Base-by-base conservation (phyloP, 1,140 invertebrate genomes). In the Hetaerina americana region DNA sequence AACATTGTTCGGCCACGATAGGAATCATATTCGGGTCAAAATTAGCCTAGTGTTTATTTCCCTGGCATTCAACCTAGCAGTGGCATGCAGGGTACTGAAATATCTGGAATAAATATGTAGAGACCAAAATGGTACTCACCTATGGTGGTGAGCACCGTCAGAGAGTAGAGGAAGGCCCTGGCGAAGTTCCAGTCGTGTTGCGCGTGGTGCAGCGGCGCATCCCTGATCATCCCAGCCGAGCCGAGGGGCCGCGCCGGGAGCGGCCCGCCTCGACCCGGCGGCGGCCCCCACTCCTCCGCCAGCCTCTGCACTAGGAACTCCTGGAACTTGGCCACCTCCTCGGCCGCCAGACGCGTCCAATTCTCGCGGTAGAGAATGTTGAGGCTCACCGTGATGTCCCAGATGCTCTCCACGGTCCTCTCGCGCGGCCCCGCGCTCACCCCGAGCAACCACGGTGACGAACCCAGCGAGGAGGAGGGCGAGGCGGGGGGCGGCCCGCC, bases 361-460 rank as follows among this genome's bases (percentile, higher is more conserved):
- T 97, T 97, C 79, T 96, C 93, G 76, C 92, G 90, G 81, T 97
- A 96, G 15, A 97, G 84, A 76, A 97, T 95, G 80, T 97, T 97
- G 68, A 97, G 84, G 70, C 89, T 91, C 75, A 94, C 92, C 15
- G 96, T 97, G 66, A 97, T 95, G 77, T 95, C 91, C 96, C 95
- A 98, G 74, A 97, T 92, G 78, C 90, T 92, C 79, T 92, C 90
- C 8, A 94, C 92, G 12, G 91, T 92, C 74, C 87, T 87, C 6
- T 88, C 85, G 74, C 91, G 84, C 0, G 88, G 87, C 73, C 91
- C 86, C 74, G 84, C 85, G 72, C 82, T 85, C 68, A 82, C 78
- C 66, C 80, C 77, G 73, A 83, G 82, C 72, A 83, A 81, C 68
- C 75, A 75, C 26, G 70, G 76, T 81, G 31, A 75, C 78, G 66